Percentiles rank a stretch among this genome's conserved stretches.
Conservation (phyloP, 2,888 invertebrate genomes). For the Cremastobaeus sp. region DNA sequence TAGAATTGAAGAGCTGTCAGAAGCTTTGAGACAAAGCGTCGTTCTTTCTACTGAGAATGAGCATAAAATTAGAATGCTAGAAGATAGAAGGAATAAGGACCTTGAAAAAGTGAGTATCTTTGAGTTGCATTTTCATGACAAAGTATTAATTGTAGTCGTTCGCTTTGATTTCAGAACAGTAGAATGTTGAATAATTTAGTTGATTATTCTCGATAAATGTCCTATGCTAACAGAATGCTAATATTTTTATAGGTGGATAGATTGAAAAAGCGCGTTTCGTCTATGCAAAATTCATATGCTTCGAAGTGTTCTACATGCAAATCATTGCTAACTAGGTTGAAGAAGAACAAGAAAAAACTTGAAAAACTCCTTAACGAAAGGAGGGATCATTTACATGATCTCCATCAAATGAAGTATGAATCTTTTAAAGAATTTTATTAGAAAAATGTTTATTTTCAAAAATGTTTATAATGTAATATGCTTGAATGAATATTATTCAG, state of each 20-base stretch:
- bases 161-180: too few species aligned
- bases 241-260: slow-evolving; percentile 82
- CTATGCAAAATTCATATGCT: slow-evolving; percentile 85
- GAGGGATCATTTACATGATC: slow-evolving; percentile 85
- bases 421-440: background rate
- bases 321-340: slow-evolving; percentile 82
- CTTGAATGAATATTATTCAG: slow-evolving; percentile 78
- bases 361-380: slow-evolving; percentile 82
- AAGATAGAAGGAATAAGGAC: slow-evolving; percentile 82
- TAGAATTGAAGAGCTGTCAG: slow-evolving; percentile 87
- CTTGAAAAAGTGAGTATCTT: slow-evolving; percentile 82
- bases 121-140: too few species aligned
- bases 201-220: too few species aligned
- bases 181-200: slow-evolving; percentile 64
- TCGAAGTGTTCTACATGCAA: slow-evolving; percentile 85
- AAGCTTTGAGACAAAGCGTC: slow-evolving; percentile 90
- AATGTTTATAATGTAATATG: background rate
- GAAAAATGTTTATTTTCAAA: background rate
- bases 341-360: slow-evolving; percentile 83
- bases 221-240: too few species aligned
- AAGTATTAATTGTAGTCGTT: too few species aligned
- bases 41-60: slow-evolving; percentile 85
- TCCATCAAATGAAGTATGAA: slow-evolving; percentile 89
- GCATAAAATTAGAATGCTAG: slow-evolving; percentile 78
- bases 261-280: slow-evolving; percentile 84